These are phyloP conservation scores for Vireo griseus DNA, from an alignment of 2,797 vertebrate species.

Conservation along the genomic window DNA sequence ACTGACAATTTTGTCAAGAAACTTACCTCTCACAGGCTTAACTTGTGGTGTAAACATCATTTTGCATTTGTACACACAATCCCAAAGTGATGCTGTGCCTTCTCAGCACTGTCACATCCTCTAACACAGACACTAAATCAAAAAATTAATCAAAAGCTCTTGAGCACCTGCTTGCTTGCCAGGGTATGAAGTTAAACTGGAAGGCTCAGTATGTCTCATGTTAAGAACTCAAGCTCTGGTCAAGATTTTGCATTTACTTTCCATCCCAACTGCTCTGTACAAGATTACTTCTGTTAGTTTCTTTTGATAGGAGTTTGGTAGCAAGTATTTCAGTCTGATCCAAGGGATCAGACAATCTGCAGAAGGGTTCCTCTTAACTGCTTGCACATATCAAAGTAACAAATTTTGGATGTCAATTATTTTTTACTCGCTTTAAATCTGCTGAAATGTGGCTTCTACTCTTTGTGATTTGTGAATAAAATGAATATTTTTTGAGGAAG, in stretches of 20 bases:
- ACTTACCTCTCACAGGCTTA: not conserved
- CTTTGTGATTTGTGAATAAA: not conserved
- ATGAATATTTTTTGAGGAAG: not conserved
- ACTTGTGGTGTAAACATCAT: not conserved
- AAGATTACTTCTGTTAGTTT: not conserved
- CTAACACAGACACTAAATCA: not conserved
- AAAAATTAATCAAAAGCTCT: not conserved
- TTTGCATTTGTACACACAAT: not conserved
- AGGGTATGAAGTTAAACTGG: not conserved
- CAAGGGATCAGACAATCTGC: not conserved
- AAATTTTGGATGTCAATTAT: not conserved
- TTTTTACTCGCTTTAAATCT: not conserved
- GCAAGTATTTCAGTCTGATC: not conserved
- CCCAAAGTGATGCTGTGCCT: not conserved
- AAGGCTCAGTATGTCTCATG: not conserved
- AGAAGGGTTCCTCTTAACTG: not conserved
- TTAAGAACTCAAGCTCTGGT: not conserved
- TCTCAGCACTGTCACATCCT: not conserved
- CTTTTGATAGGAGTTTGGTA: not conserved
- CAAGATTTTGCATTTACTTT: not conserved
- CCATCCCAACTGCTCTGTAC: not conserved
- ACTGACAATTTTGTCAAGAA: not conserved
- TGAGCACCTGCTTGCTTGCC: not conserved
- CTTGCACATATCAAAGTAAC: accelerated
- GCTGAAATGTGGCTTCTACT: not conserved